Base-by-base conservation (phyloP, 2,797 vertebrate species). In the Thalassophryne amazonica region DNA sequence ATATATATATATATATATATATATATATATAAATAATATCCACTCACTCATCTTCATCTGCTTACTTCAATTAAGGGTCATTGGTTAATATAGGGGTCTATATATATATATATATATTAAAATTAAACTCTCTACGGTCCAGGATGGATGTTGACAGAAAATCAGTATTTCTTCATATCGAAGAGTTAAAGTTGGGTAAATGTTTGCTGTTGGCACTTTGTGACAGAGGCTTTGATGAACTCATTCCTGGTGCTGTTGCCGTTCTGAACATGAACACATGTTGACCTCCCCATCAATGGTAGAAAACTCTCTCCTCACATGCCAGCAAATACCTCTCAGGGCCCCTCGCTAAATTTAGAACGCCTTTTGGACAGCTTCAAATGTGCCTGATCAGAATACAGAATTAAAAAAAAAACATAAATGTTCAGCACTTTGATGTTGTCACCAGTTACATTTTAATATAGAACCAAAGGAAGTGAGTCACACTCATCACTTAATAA, bases 291-390 rank as follows among this genome's bases (percentile, higher is more conserved):
- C 80, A 85, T 90, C 86, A 84, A 84, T 84, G 71, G 81, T 51
- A 82, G 75, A 82, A 83, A 83, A 80, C 73, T 80, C 69, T 81
- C 73, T 58, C 84, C 79, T 76, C 85, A 24, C 64, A 85, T 88
- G 92, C 93, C 93, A 94, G 67, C 83, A 70, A 92, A 92, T 95
- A 80, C 86, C 90, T 94, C 75, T 86, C 85, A 93, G 90, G 89
- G 91, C 91, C 89, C 91, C 86, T 89, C 73, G 76, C 95, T 98
- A 98, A 94, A 94, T 97, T 96, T 99, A 99, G 93, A 88, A 49
- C 37, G 67, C 83, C 45, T 72, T 69, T 73, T 50, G 67, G 72
- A 84, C 73, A 60, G 81, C 45, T 79, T 20, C 49, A 66, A 61
- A 64, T 25, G 21, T 87, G 87, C 88, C 89, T 84, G 87, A 41